Evolutionary conservation across 2,113 vertebrate species (phyloP), one percentile per base, ranked within the genome.

Genomic region (Syngnathus typhle): DNA sequence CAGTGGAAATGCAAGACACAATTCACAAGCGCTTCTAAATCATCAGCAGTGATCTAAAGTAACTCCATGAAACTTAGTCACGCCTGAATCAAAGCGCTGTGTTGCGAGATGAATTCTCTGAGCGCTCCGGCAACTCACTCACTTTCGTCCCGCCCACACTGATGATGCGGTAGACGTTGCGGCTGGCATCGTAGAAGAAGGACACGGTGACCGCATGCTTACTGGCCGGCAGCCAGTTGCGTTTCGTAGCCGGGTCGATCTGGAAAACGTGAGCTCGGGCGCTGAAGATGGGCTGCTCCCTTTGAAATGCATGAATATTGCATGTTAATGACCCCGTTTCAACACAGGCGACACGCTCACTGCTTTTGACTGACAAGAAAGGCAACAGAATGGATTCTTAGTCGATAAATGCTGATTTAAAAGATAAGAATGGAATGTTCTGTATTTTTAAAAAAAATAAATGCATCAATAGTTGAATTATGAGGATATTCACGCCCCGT

Each of bases 231-330:
- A 99, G 93, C 96, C 96, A 99, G 88, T 95, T 96, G 39, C 95
- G 84, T 61, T 99, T 99, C 81, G 96, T 98, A 69, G 92, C 90
- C 0, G 96, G 95, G 81, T 99, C 96, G 0, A 98, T 99, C 86
- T 99, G 95, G 91, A 99, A 99, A 10, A 99, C 96, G 1, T 99
- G 96, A 3, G 96, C 96, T 82, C 94, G 90, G 54, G 94, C 92
- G 82, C 95, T 98, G 90, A 95, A 98, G 80, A 99, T 95, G 0
- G 96, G 94, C 87, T 96, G 95, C 87, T 98, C 96, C 93, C 96
- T 98, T 27, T 81, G 12, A 52, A 70, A 56, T 11, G 58, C 38
- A 56, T 56, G 10, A 56, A 56, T 27, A 39, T 38, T 51, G 8
- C 36, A 38, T 54, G 60, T 44, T 44, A 62, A 62, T 62, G 60